Evolutionary conservation across 1,140 invertebrate genomes (phyloP).

Genomic region (Ladona fulva): DNA sequence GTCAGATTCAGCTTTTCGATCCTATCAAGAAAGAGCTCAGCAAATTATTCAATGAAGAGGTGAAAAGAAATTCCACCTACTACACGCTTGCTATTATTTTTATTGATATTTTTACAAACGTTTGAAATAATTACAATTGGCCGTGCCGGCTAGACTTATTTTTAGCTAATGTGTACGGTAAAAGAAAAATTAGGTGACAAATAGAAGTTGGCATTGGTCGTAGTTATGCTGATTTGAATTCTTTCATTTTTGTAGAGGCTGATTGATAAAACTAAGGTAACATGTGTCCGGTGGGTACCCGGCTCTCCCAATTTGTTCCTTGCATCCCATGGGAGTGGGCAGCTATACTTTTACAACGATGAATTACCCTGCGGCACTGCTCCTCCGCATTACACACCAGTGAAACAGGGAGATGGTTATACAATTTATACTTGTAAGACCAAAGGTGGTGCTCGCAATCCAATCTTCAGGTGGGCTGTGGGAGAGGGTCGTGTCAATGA

Average conservation of each 20-base stretch:
- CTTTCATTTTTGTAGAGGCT: constrained; percentile 62
- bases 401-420: constrained; percentile 92
- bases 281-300: constrained; percentile 97
- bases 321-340: constrained; percentile 90
- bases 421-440: constrained; percentile 93
- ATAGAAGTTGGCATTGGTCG: neutral
- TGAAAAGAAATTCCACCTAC: constrained; percentile 30
- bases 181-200: no score
- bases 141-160: no score
- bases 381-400: constrained; percentile 82
- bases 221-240: constrained; percentile 13
- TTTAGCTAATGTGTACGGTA: no score
- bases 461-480: constrained; percentile 78
- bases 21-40: constrained; percentile 91
- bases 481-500: constrained; percentile 90
- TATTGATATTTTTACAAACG: no score
- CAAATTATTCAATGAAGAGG: constrained; percentile 98
- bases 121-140: no score
- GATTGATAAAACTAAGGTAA: constrained; percentile 97
- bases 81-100: no score
- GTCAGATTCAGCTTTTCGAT: constrained; percentile 95
- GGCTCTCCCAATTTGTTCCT: constrained; percentile 87
- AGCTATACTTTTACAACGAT: constrained; percentile 96
- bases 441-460: constrained; percentile 85
- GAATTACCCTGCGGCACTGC: constrained; percentile 79